Evolutionary conservation across 2,797 vertebrate species (phyloP).

Genomic region (Nannoperca obscura): DNA sequence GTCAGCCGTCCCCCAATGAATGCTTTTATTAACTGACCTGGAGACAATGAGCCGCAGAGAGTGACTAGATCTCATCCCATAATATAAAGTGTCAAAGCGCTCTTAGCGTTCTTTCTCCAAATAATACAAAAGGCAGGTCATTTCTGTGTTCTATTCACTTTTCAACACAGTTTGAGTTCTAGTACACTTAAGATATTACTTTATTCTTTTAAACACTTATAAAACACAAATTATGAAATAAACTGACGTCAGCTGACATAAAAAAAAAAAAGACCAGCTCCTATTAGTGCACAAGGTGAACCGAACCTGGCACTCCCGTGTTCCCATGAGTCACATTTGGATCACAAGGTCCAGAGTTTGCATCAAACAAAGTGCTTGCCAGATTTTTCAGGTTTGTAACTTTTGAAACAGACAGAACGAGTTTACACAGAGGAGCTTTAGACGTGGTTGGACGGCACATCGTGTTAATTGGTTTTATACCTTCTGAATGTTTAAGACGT

Average conservation of each 20-base stretch:
- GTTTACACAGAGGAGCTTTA: background rate
- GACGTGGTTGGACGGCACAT: no score
- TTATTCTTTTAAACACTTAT: no score
- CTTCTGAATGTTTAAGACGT: no score
- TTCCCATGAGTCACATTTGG: background rate
- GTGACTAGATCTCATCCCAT: slow-evolving; percentile 12
- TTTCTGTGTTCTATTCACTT: slow-evolving; percentile 13
- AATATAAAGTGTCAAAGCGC: slow-evolving; percentile 18
- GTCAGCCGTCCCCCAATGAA: background rate
- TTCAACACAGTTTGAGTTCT: background rate
- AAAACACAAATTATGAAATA: background rate
- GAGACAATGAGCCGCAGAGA: slow-evolving; percentile 15
- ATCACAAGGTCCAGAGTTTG: no score
- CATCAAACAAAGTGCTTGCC: background rate
- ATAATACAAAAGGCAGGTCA: slow-evolving; percentile 4
- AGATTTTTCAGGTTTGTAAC: background rate
- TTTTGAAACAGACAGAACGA: background rate
- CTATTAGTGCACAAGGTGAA: background rate
- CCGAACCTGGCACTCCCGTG: no score
- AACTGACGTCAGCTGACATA: background rate
- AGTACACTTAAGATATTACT: no score
- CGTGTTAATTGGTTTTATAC: no score
- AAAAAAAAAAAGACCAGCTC: no score
- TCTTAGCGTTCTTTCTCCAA: slow-evolving; percentile 31
- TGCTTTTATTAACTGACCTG: slow-evolving; percentile 16